phyloP scores from a whole-genome alignment of 2,888 invertebrate species.

The Stegophylla sp. region DNA sequence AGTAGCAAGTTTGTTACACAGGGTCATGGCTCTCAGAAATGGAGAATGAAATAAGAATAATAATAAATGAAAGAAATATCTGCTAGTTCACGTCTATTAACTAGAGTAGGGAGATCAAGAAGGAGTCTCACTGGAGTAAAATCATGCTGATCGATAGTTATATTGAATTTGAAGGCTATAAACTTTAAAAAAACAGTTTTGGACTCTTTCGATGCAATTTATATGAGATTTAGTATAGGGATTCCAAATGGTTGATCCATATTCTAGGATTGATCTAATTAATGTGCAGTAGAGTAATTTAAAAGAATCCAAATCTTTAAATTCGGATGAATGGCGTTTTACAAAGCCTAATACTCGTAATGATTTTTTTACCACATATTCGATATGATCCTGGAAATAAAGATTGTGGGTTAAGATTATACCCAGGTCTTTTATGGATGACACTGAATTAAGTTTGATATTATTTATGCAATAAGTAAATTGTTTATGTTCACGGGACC shows the following conservation, averaged over 20 bases:
- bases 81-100: too few species aligned
- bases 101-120: too few species aligned
- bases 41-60: not conserved
- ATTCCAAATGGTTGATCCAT: too few species aligned
- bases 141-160: too few species aligned
- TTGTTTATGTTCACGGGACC: too few species aligned
- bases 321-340: not conserved
- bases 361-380: not conserved
- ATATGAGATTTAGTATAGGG: not conserved
- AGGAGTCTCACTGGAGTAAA: too few species aligned
- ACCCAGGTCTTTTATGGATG: not conserved
- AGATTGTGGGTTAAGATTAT: conserved; percentile 5
- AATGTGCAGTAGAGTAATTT: too few species aligned
- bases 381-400: not conserved
- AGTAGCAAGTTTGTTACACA: too few species aligned
- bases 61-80: not conserved
- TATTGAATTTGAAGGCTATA: not conserved
- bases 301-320: too few species aligned
- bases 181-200: not conserved
- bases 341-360: not conserved
- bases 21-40: not conserved
- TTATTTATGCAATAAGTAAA: not conserved
- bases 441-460: not conserved
- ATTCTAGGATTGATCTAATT: too few species aligned
- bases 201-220: not conserved